These are phyloP conservation scores for Tenthredo notha DNA, from an alignment of 2,888 invertebrate genomes.

Conservation along the genomic window DNA sequence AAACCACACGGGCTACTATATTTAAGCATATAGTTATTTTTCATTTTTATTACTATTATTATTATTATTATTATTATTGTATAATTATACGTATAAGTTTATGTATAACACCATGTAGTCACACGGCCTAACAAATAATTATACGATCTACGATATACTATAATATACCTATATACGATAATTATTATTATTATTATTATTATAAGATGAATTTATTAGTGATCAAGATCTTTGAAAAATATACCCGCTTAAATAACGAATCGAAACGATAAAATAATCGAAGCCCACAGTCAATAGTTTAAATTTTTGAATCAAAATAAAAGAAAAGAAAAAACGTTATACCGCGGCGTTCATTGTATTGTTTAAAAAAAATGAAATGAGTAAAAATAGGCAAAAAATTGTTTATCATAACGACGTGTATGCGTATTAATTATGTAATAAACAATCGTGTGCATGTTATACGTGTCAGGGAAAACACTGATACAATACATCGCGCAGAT, in stretches of 20 bases:
- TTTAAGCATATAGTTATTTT: background rate
- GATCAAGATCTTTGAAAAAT: background rate
- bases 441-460: background rate
- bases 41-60: background rate
- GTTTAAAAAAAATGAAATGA: background rate
- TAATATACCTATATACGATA: background rate
- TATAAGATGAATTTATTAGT: background rate
- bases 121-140: slow-evolving; percentile 6
- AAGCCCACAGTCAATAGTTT: background rate
- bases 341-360: background rate
- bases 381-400: background rate
- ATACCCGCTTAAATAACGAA: background rate
- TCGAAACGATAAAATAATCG: background rate
- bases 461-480: background rate
- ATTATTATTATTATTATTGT: background rate
- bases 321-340: background rate
- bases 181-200: background rate
- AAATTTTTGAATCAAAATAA: background rate
- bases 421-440: background rate
- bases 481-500: slow-evolving; percentile 48
- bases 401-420: background rate
- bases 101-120: background rate
- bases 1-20: background rate
- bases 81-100: background rate
- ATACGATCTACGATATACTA: background rate